phyloP scores from a whole-genome alignment of 1,140 invertebrate genomes.

The Monomorium pharaonis region DNA sequence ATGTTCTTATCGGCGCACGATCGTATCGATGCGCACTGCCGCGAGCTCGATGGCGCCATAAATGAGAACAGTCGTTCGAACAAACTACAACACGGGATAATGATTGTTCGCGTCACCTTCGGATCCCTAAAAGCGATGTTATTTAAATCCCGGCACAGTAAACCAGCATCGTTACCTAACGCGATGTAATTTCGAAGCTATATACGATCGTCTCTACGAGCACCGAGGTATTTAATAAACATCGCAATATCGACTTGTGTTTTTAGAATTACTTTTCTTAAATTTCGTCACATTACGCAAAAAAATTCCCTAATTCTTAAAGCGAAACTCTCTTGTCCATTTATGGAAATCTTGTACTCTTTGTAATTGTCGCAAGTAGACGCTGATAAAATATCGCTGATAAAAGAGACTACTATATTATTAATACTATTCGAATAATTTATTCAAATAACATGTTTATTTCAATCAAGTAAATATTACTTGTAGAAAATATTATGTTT shows the following conservation, averaged over 20 bases:
- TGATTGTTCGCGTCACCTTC: not conserved
- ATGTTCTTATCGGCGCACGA: constrained; percentile 34
- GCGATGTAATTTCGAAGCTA: not conserved
- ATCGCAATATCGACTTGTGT: not conserved
- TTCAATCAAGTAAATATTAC: too few relatives aligned
- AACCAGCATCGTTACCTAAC: not conserved
- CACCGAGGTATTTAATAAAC: not conserved
- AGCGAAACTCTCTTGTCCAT: not conserved
- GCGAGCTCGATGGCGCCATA: constrained; percentile 41
- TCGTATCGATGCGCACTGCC: constrained; percentile 15
- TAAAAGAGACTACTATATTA: too few relatives aligned
- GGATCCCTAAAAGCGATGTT: not conserved
- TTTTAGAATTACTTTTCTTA: not conserved
- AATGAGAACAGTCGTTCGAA: constrained; percentile 14
- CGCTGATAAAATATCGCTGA: too few relatives aligned
- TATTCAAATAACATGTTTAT: too few relatives aligned
- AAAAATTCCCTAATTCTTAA: not conserved
- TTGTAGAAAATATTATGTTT: too few relatives aligned
- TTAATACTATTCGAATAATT: too few relatives aligned
- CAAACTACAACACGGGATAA: not conserved
- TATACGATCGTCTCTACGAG: not conserved
- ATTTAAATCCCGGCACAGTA: not conserved
- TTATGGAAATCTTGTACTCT: not conserved
- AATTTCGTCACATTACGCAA: not conserved
- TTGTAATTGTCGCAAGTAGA: not conserved